phyloP scores from a whole-genome alignment of 2,113 vertebrate genomes.

The Poecile atricapillus region DNA sequence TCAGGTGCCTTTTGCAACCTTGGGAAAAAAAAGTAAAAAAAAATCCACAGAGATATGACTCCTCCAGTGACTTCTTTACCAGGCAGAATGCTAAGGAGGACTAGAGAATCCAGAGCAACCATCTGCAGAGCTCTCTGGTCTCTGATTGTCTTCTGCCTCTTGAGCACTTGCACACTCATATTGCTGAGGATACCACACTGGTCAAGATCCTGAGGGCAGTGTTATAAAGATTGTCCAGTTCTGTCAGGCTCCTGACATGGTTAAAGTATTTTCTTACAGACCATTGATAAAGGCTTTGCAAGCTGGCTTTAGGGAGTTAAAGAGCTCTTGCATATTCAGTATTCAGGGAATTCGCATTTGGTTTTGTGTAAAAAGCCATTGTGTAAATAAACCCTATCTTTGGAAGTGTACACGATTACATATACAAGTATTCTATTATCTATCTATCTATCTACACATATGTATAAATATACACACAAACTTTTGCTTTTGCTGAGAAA shows the following conservation, averaged over 20 bases:
- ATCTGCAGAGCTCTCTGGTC: background rate
- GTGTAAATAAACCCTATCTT: background rate
- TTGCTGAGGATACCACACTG: background rate
- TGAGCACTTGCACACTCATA: background rate
- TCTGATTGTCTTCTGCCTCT: background rate
- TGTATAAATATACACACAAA: background rate
- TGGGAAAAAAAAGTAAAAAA: background rate
- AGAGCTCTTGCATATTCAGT: background rate
- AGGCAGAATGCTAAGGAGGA: background rate
- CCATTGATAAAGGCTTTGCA: background rate
- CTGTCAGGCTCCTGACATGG: background rate
- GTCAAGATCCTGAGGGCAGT: background rate
- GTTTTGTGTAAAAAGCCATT: background rate
- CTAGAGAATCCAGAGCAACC: background rate
- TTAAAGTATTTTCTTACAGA: background rate
- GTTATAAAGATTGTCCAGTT: background rate
- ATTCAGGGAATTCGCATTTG: background rate
- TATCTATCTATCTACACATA: too few species aligned
- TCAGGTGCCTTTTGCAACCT: background rate
- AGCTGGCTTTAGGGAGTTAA: background rate
- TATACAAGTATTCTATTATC: background rate
- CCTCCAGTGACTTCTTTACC: background rate
- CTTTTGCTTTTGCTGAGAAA: background rate
- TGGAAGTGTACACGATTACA: background rate
- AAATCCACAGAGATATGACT: background rate